Conservation (phyloP, 2,113 vertebrate species). For the Baryphthengus martii region DNA sequence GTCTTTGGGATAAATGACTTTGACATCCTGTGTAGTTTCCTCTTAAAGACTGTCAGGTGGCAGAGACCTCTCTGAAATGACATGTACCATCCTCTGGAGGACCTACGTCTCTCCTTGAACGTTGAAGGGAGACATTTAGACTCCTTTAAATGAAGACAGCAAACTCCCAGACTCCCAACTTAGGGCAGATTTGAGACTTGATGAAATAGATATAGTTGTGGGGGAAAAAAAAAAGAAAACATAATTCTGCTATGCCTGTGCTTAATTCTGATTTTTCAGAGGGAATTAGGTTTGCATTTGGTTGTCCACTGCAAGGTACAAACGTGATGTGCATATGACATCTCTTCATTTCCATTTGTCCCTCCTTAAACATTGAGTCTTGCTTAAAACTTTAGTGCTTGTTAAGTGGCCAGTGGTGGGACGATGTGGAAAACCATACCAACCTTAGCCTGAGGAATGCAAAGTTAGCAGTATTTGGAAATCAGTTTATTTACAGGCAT, state of each 20-base stretch:
- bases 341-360: not conserved
- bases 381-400: not conserved
- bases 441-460: not conserved
- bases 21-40: not conserved
- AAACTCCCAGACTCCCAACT: not conserved
- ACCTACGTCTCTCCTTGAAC: not conserved
- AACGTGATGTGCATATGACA: not conserved
- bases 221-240: not conserved
- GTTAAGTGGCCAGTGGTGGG: not conserved
- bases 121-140: not conserved
- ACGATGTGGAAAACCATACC: not conserved
- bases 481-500: not conserved
- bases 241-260: not conserved
- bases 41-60: not conserved
- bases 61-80: not conserved
- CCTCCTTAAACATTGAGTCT: not conserved
- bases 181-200: not conserved
- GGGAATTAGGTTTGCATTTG: not conserved
- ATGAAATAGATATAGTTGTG: not conserved
- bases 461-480: not conserved
- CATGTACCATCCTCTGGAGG: not conserved
- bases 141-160: not conserved
- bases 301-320: not conserved
- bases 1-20: not conserved
- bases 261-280: slow-evolving; percentile 8